phyloP scores from a whole-genome alignment of 2,888 invertebrate species.

The Bombyx huttoni region DNA sequence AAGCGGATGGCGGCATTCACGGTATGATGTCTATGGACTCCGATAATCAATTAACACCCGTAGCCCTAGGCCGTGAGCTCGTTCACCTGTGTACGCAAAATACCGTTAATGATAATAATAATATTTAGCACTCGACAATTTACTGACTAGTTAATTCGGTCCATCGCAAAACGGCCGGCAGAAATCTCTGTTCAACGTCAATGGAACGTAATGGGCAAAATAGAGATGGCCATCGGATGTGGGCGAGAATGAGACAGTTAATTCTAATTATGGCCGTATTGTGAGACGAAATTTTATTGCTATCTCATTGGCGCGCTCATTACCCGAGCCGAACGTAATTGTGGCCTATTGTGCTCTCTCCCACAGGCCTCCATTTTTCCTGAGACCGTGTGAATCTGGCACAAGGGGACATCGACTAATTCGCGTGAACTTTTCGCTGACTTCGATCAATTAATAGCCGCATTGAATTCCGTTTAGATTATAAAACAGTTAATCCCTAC shows the following conservation, averaged over 20 bases:
- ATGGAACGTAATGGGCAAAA: conserved; percentile 30
- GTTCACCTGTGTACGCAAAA: neutral
- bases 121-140: neutral
- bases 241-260: conserved; percentile 66
- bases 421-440: conserved; percentile 32
- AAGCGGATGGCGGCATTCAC: too few relatives aligned
- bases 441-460: conserved; percentile 19
- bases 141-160: neutral
- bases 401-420: conserved; percentile 35
- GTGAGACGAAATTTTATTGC: conserved; percentile 66
- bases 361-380: conserved; percentile 46
- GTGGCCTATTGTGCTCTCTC: conserved; percentile 49
- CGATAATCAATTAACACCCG: too few relatives aligned
- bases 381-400: conserved; percentile 55
- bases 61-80: too few relatives aligned
- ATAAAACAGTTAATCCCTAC: conserved; percentile 1
- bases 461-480: conserved; percentile 5
- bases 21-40: too few relatives aligned
- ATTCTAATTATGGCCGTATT: conserved; percentile 68
- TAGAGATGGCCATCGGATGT: conserved; percentile 50
- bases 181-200: conserved; percentile 31
- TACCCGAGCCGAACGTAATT: conserved; percentile 48
- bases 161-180: neutral
- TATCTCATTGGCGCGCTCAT: conserved; percentile 66
- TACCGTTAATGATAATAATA: neutral